Percentiles rank a stretch among this genome's conserved stretches.
These are phyloP conservation scores for Mythimna ferrago DNA, from an alignment of 2,888 invertebrate genomes.

Conservation along the genomic window DNA sequence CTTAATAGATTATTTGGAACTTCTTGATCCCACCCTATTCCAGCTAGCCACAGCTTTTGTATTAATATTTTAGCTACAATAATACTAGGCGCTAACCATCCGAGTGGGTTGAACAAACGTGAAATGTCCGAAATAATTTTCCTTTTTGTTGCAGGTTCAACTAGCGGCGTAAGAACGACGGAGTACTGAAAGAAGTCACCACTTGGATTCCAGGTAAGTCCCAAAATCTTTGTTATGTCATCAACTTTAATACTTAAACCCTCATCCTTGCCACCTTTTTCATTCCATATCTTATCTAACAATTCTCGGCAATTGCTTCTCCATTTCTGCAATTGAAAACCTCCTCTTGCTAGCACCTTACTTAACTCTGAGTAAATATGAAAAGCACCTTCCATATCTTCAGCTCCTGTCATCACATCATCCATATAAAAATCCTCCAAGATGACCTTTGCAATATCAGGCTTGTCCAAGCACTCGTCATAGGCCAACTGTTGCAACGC, in stretches of 20 bases:
- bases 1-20: not conserved
- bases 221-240: slow-evolving; percentile 11
- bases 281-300: not conserved
- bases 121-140: slow-evolving; percentile 25
- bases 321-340: no score
- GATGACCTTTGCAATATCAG: no score
- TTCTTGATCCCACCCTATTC: slow-evolving; percentile 3
- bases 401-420: no score
- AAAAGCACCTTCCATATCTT: no score
- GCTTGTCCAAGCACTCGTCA: no score
- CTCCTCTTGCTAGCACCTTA: no score
- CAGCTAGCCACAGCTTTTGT: not conserved
- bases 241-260: slow-evolving; percentile 6
- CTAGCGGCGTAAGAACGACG: not conserved
- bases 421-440: no score
- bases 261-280: not conserved
- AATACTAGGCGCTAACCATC: slow-evolving; percentile 13
- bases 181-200: slow-evolving; percentile 22
- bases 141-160: slow-evolving; percentile 26
- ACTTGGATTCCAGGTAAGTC: slow-evolving; percentile 13
- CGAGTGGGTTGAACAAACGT: slow-evolving; percentile 13
- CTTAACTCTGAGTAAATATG: no score
- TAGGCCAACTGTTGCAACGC: no score
- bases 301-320: no score
- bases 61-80: not conserved